Base-by-base conservation (phyloP, 2,888 invertebrate genomes). In the Lepidocyrtinus sp. region DNA sequence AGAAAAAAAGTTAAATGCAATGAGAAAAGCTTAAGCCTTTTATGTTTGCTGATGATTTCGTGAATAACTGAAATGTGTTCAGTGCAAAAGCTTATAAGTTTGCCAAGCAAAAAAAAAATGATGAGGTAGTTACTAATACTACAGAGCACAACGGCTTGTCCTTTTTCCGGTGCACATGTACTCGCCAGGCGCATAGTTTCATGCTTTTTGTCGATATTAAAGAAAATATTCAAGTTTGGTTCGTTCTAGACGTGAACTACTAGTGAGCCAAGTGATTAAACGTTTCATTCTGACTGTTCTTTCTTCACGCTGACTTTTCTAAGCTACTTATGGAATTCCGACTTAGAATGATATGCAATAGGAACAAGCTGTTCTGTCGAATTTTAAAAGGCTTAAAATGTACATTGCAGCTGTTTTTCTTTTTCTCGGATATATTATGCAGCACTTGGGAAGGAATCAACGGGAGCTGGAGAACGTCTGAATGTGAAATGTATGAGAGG, bases 81-180 rank as follows among this genome's bases (percentile, higher is more conserved):
- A 3, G 59, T 59, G 59, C 59, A 59, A 21, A n/a, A 50, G 50
- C 50, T 50, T 50, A n/a, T n/a, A 59, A 59, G 21, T 19, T 21
- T n/a, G n/a, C n/a, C n/a, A 19, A 59, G 59, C 59, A 59, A 59
- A 59, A 59, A 59, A 7, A 19, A 24, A 63, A 63, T n/a, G 63
- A 65, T 65, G 65, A 65, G 27, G 21, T 45, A 24, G 68, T 22
- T 19, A 1, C 21, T 22, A 21, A 46, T 5, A 36, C 12, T n/a
- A n/a, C n/a, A n/a, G n/a, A n/a, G n/a, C n/a, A 59, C 59, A 59
- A 59, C 17, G 19, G 17, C 19, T 24, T 63, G 25, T 75, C 61
- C 71, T 63, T 69, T 73, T 69, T 69, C 75, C 75, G 69, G 75
- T 75, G 61, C 75, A 75, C 69, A 63, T 75, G 75, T 62, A 75